Evolutionary conservation across 35 echinoderm and acorn worm species (phyloP), one percentile per base, ranked within the genome.

Genomic region (Apostichopus japonicus): DNA sequence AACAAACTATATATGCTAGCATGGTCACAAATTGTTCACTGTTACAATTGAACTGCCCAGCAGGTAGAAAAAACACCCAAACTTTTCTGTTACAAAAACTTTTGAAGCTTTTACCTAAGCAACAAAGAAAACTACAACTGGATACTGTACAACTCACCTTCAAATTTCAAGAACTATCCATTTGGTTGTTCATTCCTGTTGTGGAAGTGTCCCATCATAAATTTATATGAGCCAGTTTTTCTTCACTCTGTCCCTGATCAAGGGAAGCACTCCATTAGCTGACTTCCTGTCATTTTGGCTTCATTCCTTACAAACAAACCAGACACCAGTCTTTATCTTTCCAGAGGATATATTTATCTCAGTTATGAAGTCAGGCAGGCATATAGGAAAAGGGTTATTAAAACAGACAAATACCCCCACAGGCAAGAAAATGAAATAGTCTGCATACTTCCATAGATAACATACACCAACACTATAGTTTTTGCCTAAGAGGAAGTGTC

Each of bases 371-470:
- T 81, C 53, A 52, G 24, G 79, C 19, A 83, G 79, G 19, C 79
- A 54, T 13, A 54, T 52, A 83, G 79, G 79, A 83, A 83, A 55
- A 54, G 22, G 54, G 79, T 83, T 83, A 83, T 83, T 83, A 55
- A 33, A 83, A 55, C 79, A 83, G 44, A 55, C 1, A 44, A 54
- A 83, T 54, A 10, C 5, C 53, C 79, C 79, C 79, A 54, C 79
- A 17, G 51, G 79, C 33, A 44, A 83, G 54, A 8, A 44, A 83
- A 54, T 83, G 79, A 80, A 83, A 83, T 83, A 83, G 33, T 83
- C 79, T 83, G 24, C 13, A 83, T 54, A 81, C 4, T 81, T 81
- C 14, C 23, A 8, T 27, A 83, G 79, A 83, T 83, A 83, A 67
- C 63, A 67, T 67, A 8, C 14, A 67, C 19, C 11, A 67, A 67